Evolutionary conservation across 2,113 vertebrate genomes (phyloP).

Genomic region (Calyptomena viridis): DNA sequence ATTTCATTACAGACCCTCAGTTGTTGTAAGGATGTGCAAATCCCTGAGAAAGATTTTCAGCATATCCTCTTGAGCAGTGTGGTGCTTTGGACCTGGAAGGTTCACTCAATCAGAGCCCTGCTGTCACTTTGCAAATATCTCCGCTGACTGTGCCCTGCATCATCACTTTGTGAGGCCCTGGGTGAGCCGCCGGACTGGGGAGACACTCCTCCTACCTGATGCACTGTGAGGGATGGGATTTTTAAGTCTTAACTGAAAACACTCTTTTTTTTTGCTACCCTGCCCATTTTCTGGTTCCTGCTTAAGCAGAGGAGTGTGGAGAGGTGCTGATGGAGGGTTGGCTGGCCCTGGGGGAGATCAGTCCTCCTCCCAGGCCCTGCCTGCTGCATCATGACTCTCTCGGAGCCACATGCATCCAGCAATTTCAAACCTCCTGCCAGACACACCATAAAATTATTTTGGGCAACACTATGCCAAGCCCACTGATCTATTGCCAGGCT

Average conservation of each 20-base stretch:
- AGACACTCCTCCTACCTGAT: conserved; percentile 19
- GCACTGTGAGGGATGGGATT: neutral
- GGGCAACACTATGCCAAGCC: rapidly evolving
- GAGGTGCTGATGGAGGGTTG: neutral
- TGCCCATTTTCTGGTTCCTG: neutral
- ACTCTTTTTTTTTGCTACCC: neutral
- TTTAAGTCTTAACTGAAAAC: conserved; percentile 51
- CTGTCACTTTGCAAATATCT: conserved; percentile 53
- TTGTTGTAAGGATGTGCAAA: conserved; percentile 65
- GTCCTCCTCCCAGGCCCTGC: neutral
- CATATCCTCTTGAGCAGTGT: conserved; percentile 21
- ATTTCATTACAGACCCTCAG: conserved; percentile 68
- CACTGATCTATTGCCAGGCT: neutral
- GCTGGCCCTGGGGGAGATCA: neutral
- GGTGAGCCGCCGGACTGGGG: neutral
- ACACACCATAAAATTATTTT: neutral
- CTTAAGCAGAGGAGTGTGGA: neutral
- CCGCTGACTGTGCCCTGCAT: neutral
- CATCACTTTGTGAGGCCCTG: conserved; percentile 10
- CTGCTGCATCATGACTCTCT: neutral
- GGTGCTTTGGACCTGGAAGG: conserved; percentile 30
- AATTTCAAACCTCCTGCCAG: neutral
- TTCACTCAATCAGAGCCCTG: conserved; percentile 64
- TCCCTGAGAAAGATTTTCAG: conserved; percentile 72
- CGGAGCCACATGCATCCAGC: neutral